A percentile compares a stretch with the other conserved stretches of the same genome.
These are phyloP conservation scores for Drosophila mettleri DNA, from an alignment of 2,888 invertebrate genomes.

Conservation along the genomic window DNA sequence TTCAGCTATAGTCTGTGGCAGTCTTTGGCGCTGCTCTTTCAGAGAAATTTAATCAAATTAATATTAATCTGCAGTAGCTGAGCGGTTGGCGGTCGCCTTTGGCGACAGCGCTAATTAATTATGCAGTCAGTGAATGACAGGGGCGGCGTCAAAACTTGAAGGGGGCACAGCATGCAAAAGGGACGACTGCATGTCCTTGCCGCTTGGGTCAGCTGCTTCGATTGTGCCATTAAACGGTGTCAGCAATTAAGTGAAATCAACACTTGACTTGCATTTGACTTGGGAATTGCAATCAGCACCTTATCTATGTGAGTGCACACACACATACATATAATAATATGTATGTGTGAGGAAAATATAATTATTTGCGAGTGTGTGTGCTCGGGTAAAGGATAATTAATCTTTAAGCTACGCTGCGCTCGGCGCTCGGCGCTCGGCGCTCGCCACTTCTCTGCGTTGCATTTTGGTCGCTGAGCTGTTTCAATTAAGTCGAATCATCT, in stretches of 20 bases:
- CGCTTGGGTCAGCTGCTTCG: conserved; percentile 29
- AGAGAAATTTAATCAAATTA: conserved; percentile 52
- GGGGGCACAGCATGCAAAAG: neutral
- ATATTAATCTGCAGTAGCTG: conserved; percentile 51
- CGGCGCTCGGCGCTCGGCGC: neutral
- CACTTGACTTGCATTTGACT: conserved; percentile 59
- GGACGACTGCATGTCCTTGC: neutral
- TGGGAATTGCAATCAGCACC: conserved; percentile 35
- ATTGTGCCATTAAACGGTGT: conserved; percentile 60
- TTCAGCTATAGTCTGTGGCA: conserved; percentile 25
- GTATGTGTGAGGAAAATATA: neutral
- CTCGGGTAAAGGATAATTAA: conserved; percentile 62
- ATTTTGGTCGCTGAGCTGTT: conserved; percentile 33
- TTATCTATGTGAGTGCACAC: neutral
- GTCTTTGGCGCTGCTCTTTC: neutral
- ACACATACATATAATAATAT: too few relatives aligned
- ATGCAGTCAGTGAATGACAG: conserved; percentile 41
- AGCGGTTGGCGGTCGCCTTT: conserved; percentile 16
- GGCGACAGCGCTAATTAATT: conserved; percentile 60
- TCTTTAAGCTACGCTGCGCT: conserved; percentile 49
- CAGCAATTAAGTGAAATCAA: conserved; percentile 72
- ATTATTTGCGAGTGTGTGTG: conserved; percentile 11
- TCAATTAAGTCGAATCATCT: conserved; percentile 56
- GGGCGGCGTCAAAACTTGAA: conserved; percentile 16
- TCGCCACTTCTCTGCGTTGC: neutral